Base-by-base conservation (phyloP, 2,888 invertebrate species). In the Boloria euphrosyne region DNA sequence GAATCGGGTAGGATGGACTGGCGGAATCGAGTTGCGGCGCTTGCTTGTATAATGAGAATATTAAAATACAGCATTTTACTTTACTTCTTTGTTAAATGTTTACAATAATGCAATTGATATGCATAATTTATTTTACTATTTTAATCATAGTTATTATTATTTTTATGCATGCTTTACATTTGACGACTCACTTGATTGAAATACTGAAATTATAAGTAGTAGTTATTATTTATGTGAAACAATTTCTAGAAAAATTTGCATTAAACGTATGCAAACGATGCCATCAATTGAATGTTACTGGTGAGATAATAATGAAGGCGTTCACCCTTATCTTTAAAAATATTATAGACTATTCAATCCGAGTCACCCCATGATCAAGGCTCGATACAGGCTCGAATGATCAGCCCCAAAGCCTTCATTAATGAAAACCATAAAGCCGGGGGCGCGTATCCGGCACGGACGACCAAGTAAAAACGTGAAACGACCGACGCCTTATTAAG, bases 361-460 rank as follows among this genome's bases (percentile, higher is more conserved):
- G 67, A 73, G 72, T 73, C 84, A 81, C 84, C 85, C 85, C 81
- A 80, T 80, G 83, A 83, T 80, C 81, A 80, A 80, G 80, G 79
- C 78, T 78, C 79, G 79, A 79, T 80, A 82, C 76, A 76, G 83
- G 79, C 80, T 82, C 81, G 83, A 85, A 84, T 84, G 87, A 89
- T 89, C 89, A 84, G 88, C 86, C 89, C 84, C 77, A 82, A 78
- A 84, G 90, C 88, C 86, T 86, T 89, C 89, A 87, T 89, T 90
- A 90, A 90, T 88, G 88, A 84, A 86, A 85, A 85, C 86, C 87
- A 84, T 86, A 84, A 87, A 87, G 73, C 75, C 75, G 75, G 83
- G 85, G 83, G 83, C 79, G 79, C 74, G 78, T 74, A 81, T 84
- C 84, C 84, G 83, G 83, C 80, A 77, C 79, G 78, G 78, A 83